Percentiles rank a stretch among this genome's conserved stretches.
Evolutionary conservation across 2,888 invertebrate genomes (phyloP).

Genomic region (Gisinianus flammeolus): DNA sequence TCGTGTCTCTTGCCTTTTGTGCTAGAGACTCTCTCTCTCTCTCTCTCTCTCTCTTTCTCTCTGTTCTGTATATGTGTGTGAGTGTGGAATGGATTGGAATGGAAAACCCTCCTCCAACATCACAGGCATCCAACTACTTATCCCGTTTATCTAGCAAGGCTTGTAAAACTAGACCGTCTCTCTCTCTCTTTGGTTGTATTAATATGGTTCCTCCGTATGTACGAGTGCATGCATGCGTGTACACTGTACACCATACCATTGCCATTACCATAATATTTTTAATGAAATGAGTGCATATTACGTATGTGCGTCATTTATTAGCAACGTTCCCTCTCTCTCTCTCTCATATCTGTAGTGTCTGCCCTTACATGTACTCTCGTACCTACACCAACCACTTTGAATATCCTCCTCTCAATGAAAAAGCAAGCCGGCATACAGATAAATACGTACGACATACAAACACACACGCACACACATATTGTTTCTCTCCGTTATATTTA

Average conservation of each 20-base stretch:
- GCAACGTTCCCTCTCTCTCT: conserved; percentile 13
- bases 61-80: no score
- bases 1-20: background rate
- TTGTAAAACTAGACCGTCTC: background rate
- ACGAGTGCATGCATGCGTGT: background rate
- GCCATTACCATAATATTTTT: background rate
- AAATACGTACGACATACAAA: no score
- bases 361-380: no score
- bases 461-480: conserved; percentile 9
- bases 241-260: background rate
- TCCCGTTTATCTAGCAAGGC: conserved; percentile 1
- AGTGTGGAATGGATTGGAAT: background rate
- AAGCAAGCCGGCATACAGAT: no score
- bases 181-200: background rate
- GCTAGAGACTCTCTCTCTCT: background rate
- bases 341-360: conserved; percentile 8
- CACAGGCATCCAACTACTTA: conserved; percentile 28
- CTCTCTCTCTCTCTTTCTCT: conserved; percentile 14
- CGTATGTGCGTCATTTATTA: no score
- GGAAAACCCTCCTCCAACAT: conserved; percentile 25
- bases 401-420: no score
- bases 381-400: no score
- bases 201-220: background rate
- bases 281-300: background rate
- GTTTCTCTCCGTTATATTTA: conserved; percentile 21